Evolutionary conservation across 2,113 vertebrate species (phyloP).

Genomic region (Cinclus mexicanus): DNA sequence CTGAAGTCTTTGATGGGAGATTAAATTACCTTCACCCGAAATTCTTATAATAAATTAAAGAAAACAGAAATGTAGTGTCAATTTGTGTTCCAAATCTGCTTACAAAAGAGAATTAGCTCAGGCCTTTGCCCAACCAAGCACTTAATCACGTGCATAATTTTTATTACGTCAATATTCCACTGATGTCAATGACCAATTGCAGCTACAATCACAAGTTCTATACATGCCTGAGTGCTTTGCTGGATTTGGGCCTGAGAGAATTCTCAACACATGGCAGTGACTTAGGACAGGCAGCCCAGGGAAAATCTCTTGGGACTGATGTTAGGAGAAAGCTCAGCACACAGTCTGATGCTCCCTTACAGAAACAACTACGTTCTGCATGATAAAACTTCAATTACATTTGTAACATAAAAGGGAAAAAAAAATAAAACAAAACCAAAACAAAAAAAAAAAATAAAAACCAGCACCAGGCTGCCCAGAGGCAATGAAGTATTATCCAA

Average conservation of each 20-base stretch:
- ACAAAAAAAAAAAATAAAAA: not conserved
- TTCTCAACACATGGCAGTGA: not conserved
- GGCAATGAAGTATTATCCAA: not conserved
- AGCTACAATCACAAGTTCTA: not conserved
- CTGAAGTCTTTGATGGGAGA: constrained; percentile 56
- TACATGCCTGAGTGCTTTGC: not conserved
- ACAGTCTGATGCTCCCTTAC: not conserved
- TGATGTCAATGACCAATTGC: constrained; percentile 17
- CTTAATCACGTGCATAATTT: constrained; percentile 37
- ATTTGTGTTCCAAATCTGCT: constrained; percentile 56
- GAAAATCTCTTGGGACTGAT: not conserved
- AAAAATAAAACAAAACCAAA: too few relatives aligned
- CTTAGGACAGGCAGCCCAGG: not conserved
- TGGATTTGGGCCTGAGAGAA: not conserved
- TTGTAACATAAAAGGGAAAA: not conserved
- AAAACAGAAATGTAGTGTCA: constrained; percentile 37
- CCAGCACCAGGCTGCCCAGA: not conserved
- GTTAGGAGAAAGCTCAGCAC: not conserved
- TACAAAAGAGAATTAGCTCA: constrained; percentile 44
- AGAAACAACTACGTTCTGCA: not conserved
- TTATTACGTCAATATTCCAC: constrained; percentile 24
- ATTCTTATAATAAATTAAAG: constrained; percentile 54
- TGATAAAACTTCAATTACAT: not conserved
- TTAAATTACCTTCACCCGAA: constrained; percentile 41
- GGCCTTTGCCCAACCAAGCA: not conserved